These are phyloP conservation scores for Sebastiscus albofasciatus DNA, from an alignment of 2,797 vertebrate genomes.

Conservation along the genomic window DNA sequence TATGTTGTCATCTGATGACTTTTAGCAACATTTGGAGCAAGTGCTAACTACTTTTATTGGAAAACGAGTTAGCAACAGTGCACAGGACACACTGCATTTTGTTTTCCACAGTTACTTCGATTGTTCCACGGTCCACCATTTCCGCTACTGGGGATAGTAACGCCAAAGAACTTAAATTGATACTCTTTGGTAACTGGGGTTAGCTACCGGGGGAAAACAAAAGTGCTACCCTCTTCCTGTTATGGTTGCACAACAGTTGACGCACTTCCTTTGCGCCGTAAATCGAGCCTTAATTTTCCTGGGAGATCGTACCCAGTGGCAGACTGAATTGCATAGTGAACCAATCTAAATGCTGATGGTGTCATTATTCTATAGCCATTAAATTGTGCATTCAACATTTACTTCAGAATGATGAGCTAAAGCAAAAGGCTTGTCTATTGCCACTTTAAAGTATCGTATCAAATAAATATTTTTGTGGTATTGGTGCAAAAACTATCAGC, in stretches of 20 bases:
- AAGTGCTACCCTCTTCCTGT: neutral
- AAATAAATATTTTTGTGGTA: neutral
- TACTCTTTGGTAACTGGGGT: neutral
- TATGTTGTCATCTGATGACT: too few relatives aligned
- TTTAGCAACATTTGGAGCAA: too few relatives aligned
- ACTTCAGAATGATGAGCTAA: neutral
- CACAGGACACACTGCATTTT: neutral
- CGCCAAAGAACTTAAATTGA: neutral
- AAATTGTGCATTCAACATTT: neutral
- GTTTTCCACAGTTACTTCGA: too few relatives aligned
- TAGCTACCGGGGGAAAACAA: neutral
- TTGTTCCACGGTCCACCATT: too few relatives aligned
- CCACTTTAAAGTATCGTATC: neutral
- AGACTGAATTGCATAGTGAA: neutral
- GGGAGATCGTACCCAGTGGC: neutral
- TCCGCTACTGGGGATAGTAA: too few relatives aligned
- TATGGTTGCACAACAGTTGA: neutral
- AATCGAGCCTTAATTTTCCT: neutral
- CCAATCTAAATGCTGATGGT: neutral
- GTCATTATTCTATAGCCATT: neutral
- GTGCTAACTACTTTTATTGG: neutral
- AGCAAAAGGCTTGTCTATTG: rapidly evolving
- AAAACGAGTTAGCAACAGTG: neutral
- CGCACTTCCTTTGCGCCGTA: neutral
- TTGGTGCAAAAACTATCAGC: neutral